Evolutionary conservation across 2,113 vertebrate genomes (phyloP).

Genomic region (Rhineura floridana): DNA sequence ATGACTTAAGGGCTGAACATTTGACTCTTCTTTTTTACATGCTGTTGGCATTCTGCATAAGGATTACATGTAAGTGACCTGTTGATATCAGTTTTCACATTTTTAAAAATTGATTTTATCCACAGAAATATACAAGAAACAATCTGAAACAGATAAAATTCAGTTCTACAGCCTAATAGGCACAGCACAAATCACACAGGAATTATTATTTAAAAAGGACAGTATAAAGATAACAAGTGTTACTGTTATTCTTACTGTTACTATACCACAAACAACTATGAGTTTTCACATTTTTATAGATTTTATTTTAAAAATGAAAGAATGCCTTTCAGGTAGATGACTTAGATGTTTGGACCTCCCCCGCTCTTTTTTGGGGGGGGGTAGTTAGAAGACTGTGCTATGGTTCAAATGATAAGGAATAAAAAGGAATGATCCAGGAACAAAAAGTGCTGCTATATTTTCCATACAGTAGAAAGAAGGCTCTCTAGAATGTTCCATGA

Average conservation of each 20-base stretch:
- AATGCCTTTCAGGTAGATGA: not conserved
- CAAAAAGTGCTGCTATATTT: not conserved
- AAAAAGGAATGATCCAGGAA: not conserved
- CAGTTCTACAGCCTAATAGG: no score
- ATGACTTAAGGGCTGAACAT: not conserved
- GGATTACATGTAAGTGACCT: not conserved
- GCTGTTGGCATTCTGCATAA: not conserved
- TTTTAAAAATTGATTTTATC: not conserved
- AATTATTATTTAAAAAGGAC: no score
- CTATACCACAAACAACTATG: not conserved
- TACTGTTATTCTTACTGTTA: no score
- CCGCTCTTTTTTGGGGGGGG: no score
- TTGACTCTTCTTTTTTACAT: not conserved
- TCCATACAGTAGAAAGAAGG: not conserved
- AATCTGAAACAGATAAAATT: no score
- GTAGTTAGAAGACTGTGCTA: not conserved
- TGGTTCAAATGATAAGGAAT: not conserved
- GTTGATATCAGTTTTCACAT: not conserved
- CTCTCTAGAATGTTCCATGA: not conserved
- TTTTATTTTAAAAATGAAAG: not conserved
- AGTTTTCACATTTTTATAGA: not conserved
- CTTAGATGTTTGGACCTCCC: not conserved
- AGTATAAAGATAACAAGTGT: no score
- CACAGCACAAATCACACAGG: no score
- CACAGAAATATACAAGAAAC: no score